phyloP scores from a whole-genome alignment of 2,113 vertebrate genomes.

The Oncorhynchus keta region DNA sequence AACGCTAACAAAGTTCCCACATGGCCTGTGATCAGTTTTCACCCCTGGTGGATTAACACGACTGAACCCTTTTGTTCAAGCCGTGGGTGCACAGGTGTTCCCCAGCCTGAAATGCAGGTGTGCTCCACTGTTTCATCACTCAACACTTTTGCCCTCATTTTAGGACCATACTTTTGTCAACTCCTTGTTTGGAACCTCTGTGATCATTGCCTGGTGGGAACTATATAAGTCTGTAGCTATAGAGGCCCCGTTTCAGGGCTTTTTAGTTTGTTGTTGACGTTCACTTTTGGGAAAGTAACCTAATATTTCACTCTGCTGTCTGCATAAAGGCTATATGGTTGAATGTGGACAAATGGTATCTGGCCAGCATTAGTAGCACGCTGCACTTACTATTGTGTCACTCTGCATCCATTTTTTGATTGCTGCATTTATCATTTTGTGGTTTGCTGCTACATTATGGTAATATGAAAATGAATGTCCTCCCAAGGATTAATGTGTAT shows the following conservation, averaged over 20 bases:
- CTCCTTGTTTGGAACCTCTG: constrained; percentile 48
- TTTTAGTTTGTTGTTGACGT: neutral
- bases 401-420: constrained; percentile 72
- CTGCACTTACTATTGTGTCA: constrained; percentile 63
- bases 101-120: constrained; percentile 73
- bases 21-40: constrained; percentile 68
- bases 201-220: constrained; percentile 41
- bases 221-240: neutral
- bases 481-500: constrained; percentile 75
- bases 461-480: constrained; percentile 77
- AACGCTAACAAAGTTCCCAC: neutral
- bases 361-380: constrained; percentile 53
- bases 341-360: constrained; percentile 32
- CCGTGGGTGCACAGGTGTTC: constrained; percentile 76
- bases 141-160: constrained; percentile 62
- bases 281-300: neutral
- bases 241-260: neutral
- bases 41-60: constrained; percentile 57
- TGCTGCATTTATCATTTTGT: constrained; percentile 74
- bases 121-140: constrained; percentile 58
- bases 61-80: constrained; percentile 55
- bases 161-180: constrained; percentile 57
- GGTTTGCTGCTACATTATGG: constrained; percentile 71
- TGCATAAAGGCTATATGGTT: neutral
- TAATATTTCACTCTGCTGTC: neutral